Evolutionary conservation across 2,888 invertebrate species (phyloP), one percentile per base, ranked within the genome.

Genomic region (Pollenia angustigena): DNA sequence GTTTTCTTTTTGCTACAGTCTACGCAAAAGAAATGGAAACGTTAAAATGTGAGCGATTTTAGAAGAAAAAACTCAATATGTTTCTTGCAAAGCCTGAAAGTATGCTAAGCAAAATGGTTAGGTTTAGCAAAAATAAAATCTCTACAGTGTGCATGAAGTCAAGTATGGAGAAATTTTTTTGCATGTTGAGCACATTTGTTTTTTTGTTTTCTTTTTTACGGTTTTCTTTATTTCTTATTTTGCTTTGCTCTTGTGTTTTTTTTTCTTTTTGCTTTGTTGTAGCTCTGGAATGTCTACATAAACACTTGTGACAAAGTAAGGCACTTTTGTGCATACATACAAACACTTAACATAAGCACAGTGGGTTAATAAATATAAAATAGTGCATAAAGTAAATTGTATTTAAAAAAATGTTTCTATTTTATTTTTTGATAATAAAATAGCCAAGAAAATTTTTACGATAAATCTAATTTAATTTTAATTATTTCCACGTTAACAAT

Each of bases 261-360:
- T 1, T 23, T 44, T 12, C 1, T 14, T 16, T 71, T 16, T 68
- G 32, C 2, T 68, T 68, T 4, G 54, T 12, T 54, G 16, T 66
- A 23, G 8, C 50, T 7, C n/a, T 71, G 16, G 23, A 62, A 60
- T 66, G 74, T 72, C 82, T 82, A 75, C 75, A 52, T 18, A 69
- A 82, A 82, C 81, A 76, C 75, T 82, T 82, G 54, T 62, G 68
- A 82, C 69, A 76, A 62, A 69, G 82, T 62, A 76, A 68, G 69
- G 68, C 75, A 76, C 66, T 81, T 81, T 68, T 71, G 18, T 48
- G 9, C 56, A 32, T 48, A 54, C 14, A 68, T 58, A 50, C 58
- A 54, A 32, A 32, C 32, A 6, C 6, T 32, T 6, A 32, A 32
- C 32, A 0, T 32, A 32, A 32, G 32, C 32, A 32, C 32, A 32